Evolutionary conservation across 1,140 invertebrate genomes (phyloP).

Genomic region (Apocrypta bakeri): DNA sequence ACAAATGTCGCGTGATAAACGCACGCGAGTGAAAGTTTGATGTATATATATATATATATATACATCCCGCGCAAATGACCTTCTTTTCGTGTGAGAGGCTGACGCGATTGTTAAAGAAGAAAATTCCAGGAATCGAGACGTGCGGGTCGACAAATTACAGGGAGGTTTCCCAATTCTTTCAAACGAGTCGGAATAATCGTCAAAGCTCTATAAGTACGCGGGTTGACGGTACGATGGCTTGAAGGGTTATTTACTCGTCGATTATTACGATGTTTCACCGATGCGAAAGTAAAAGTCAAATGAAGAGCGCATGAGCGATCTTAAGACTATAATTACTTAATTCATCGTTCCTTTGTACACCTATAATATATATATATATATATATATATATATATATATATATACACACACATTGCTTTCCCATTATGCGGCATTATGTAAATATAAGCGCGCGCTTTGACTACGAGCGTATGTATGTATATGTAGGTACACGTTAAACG

Average conservation of each 20-base stretch:
- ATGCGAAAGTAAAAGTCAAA: not conserved
- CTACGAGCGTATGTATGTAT: not conserved
- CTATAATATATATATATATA: too few relatives aligned
- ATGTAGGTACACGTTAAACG: too few relatives aligned
- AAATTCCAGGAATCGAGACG: conserved; percentile 25
- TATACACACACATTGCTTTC: not conserved
- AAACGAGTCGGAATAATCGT: not conserved
- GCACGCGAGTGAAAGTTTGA: conserved; percentile 1
- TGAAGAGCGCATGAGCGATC: not conserved
- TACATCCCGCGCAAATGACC: conserved; percentile 5
- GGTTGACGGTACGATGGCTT: too few relatives aligned
- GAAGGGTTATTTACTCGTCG: not conserved
- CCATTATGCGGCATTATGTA: not conserved
- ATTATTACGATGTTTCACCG: not conserved
- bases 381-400: too few relatives aligned
- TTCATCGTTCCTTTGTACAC: not conserved
- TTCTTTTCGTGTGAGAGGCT: conserved; percentile 23
- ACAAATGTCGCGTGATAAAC: too few relatives aligned
- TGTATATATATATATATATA: too few relatives aligned
- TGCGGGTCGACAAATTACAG: not conserved
- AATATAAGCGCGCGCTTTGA: not conserved
- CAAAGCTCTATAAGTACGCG: not conserved
- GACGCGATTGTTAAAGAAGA: not conserved
- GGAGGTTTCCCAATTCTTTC: not conserved
- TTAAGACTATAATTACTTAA: not conserved